Evolutionary conservation across 2,888 invertebrate species (phyloP).

Genomic region (Pandemis cinnamomeana): DNA sequence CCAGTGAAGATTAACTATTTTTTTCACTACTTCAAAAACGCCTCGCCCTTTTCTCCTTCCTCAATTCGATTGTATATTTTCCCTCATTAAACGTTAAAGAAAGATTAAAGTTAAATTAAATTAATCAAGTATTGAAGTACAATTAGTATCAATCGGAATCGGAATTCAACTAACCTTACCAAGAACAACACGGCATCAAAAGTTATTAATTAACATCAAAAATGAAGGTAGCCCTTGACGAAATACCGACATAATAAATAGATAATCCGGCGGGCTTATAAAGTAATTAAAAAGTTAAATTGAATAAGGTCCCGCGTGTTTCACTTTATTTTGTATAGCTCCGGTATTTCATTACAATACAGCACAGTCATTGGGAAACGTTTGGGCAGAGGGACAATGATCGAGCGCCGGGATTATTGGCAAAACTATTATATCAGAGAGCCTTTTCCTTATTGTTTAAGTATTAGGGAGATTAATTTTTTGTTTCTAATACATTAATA

Average conservation of each 20-base stretch:
- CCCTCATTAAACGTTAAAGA: no score
- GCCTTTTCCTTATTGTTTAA: neutral
- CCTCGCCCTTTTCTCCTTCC: no score
- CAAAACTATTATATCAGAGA: constrained; percentile 3
- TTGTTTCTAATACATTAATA: neutral
- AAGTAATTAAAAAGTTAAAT: constrained; percentile 75
- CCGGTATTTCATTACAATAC: constrained; percentile 59
- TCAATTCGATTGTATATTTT: no score
- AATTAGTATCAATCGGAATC: neutral
- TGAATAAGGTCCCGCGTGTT: constrained; percentile 55
- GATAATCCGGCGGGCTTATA: constrained; percentile 60
- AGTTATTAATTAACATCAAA: constrained; percentile 38
- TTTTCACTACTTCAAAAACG: no score
- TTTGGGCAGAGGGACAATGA: neutral
- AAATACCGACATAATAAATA: constrained; percentile 42
- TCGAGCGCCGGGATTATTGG: neutral
- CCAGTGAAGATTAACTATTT: no score
- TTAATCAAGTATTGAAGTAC: neutral
- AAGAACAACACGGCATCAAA: constrained; percentile 7
- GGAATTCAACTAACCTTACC: neutral
- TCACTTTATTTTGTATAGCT: constrained; percentile 46
- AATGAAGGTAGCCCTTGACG: constrained; percentile 31
- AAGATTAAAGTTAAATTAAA: no score
- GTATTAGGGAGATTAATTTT: neutral
- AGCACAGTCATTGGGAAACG: constrained; percentile 44